These are phyloP conservation scores for Habrosyne pyritoides DNA, from an alignment of 2,888 invertebrate species.

Conservation along the genomic window DNA sequence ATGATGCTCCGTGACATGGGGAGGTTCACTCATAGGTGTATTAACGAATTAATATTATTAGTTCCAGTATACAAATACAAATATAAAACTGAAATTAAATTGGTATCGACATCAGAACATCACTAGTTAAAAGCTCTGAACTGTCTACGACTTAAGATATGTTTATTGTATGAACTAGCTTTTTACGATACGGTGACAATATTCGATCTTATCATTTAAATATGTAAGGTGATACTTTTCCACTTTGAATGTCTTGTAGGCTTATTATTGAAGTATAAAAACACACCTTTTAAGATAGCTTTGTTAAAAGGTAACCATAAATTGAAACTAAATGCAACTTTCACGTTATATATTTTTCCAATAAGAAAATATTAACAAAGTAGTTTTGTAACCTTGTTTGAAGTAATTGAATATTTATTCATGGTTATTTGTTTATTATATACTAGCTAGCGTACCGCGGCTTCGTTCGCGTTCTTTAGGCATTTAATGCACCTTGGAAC, in stretches of 20 bases:
- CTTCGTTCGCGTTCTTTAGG: too few relatives aligned
- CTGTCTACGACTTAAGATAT: background rate
- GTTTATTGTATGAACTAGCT: background rate
- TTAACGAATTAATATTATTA: too few relatives aligned
- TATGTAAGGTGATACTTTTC: background rate
- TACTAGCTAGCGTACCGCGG: too few relatives aligned
- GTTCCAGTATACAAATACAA: too few relatives aligned
- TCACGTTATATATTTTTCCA: background rate
- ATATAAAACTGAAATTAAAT: background rate
- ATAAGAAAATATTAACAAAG: background rate
- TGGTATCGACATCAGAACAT: background rate
- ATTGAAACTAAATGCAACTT: background rate
- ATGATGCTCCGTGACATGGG: too few relatives aligned
- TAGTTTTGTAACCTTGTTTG: background rate
- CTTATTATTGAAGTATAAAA: background rate
- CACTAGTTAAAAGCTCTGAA: background rate
- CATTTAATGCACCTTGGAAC: too few relatives aligned
- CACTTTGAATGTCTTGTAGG: background rate
- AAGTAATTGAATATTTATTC: too few relatives aligned
- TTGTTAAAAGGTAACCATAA: background rate
- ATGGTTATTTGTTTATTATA: too few relatives aligned
- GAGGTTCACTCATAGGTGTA: too few relatives aligned
- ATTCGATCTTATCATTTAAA: slow-evolving; percentile 1
- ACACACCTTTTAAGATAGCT: background rate
- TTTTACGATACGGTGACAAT: background rate